A percentile compares a stretch with the other conserved stretches of the same genome.
Evolutionary conservation across 1,140 invertebrate species (phyloP).

Genomic region (Oryzaephilus surinamensis): DNA sequence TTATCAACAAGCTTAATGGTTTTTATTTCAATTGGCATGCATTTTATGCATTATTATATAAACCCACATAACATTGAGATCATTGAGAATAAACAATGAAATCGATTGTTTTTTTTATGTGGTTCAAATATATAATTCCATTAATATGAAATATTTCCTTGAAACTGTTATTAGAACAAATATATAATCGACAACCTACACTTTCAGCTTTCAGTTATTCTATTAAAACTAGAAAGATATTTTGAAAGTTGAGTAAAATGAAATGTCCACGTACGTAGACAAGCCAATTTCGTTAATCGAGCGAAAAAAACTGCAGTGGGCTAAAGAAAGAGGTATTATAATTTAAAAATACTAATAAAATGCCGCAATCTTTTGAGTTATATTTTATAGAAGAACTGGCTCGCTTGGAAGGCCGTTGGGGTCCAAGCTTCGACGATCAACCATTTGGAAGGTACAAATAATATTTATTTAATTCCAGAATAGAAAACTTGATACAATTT

Average conservation of each 20-base stretch:
- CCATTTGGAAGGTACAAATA: slow-evolving; percentile 16
- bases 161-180: neutral
- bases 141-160: neutral
- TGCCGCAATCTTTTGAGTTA: slow-evolving; percentile 4
- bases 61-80: too few relatives aligned
- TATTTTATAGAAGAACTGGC: slow-evolving; percentile 50
- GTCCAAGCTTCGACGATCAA: slow-evolving; percentile 17
- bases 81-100: too few relatives aligned
- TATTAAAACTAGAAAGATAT: slow-evolving; percentile 7
- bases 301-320: slow-evolving; percentile 66
- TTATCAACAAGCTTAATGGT: too few relatives aligned
- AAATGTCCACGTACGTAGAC: slow-evolving; percentile 21
- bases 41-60: too few relatives aligned
- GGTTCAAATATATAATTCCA: neutral
- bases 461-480: slow-evolving; percentile 3
- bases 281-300: slow-evolving; percentile 47
- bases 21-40: too few relatives aligned
- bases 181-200: neutral
- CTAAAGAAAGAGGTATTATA: slow-evolving; percentile 54
- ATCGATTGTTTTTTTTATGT: too few relatives aligned
- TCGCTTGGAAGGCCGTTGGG: slow-evolving; percentile 45
- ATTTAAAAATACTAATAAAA: slow-evolving; percentile 6
- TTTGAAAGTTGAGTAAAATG: slow-evolving; percentile 3
- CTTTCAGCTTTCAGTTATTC: slow-evolving; percentile 9
- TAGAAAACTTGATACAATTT: slow-evolving; percentile 7